These are phyloP conservation scores for Mareca strepera DNA, from an alignment of 2,797 vertebrate genomes.

Conservation along the genomic window DNA sequence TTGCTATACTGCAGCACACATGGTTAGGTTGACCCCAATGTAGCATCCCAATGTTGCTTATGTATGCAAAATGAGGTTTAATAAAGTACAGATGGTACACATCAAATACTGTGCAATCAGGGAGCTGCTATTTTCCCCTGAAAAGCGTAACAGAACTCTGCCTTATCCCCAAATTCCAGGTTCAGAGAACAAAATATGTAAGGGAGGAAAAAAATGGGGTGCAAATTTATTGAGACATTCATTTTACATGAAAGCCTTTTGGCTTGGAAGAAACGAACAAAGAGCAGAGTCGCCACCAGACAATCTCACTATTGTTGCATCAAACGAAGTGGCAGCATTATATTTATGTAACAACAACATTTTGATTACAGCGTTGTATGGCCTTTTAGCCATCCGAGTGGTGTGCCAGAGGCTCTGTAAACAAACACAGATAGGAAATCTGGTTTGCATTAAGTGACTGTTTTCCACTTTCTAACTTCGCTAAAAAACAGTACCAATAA, in stretches of 20 bases:
- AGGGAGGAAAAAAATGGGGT: not conserved
- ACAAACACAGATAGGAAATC: conserved; percentile 52
- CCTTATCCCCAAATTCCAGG: not conserved
- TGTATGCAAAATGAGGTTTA: conserved; percentile 52
- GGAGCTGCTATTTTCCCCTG: not conserved
- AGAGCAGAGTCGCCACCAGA: not conserved
- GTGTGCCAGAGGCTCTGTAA: conserved; percentile 59
- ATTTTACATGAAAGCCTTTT: not conserved
- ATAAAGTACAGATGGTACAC: conserved; percentile 41
- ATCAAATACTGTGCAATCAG: not conserved
- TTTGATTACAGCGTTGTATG: conserved; percentile 38
- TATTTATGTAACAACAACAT: conserved; percentile 53
- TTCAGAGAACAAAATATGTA: conserved; percentile 4
- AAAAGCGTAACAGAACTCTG: not conserved
- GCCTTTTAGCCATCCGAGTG: conserved; percentile 23
- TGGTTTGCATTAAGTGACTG: conserved; percentile 57
- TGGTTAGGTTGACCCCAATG: conserved; percentile 48
- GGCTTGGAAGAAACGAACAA: not conserved
- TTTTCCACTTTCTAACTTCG: conserved; percentile 41
- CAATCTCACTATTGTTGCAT: not conserved
- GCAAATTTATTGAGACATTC: not conserved
- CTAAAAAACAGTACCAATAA: conserved; percentile 18
- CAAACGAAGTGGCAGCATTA: conserved; percentile 55
- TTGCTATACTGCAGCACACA: conserved; percentile 30
- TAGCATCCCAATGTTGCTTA: conserved; percentile 53